Evolutionary conservation across 2,888 invertebrate species (phyloP), one percentile per base, ranked within the genome.

Genomic region (Drosophila diplacantha): DNA sequence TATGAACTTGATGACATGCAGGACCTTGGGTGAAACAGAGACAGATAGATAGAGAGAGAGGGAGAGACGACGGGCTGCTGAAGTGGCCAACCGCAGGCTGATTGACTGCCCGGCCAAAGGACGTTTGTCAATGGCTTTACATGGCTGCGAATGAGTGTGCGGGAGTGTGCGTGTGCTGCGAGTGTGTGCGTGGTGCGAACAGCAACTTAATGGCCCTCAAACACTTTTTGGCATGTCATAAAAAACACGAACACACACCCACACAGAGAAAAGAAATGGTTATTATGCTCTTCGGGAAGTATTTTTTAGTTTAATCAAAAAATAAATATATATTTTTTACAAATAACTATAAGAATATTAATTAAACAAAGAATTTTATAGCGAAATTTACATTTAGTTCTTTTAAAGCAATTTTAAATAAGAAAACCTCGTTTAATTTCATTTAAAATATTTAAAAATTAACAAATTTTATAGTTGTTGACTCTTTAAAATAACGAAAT

Each of bases 181-280:
- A 52, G 65, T 54, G 50, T 66, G 71, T 73, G 75, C 66, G 61
- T 70, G 71, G 69, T 81, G 75, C 69, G 71, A 72, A 72, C 75
- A 77, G 75, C 69, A 71, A 69, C 75, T 81, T 74, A 74, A 81
- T 81, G 82, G 74, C 77, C 73, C 82, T 81, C 72, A 53, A 81
- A 81, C 80, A 80, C 80, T 80, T 78, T 79, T 81, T 62, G 81
- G 78, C 75, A 77, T 80, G 80, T 77, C 77, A 73, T 80, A 80
- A 77, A 77, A 77, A 80, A 74, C 77, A 76, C 57, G 67, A 63
- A 65, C 61, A 53, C 60, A 58, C 26, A 54, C 29, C 49, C 44
- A 61, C 65, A 73, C 59, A 57, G 35, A 35, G 35, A 55, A 38
- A 53, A 20, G 8, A 8, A 35, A 16, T 11, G n/a, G 2, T 26